Evolutionary conservation across 1,140 invertebrate species (phyloP), one percentile per base, ranked within the genome.

Genomic region (Chlorops oryzae): DNA sequence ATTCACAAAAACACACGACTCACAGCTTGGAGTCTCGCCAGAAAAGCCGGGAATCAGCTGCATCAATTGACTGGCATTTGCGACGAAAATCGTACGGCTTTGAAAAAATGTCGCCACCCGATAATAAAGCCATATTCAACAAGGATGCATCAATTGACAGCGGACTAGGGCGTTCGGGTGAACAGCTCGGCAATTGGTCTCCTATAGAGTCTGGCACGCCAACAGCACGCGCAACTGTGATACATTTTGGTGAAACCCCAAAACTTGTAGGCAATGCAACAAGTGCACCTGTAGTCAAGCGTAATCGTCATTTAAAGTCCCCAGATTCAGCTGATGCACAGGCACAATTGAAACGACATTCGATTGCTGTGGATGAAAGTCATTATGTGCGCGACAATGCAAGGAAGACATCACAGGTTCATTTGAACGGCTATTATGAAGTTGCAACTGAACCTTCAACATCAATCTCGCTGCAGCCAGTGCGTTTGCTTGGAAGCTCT

Each of bases 71-170:
- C 51, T 85, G 83, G 83, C 81, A 81, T 58, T 77, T 79, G 54
- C 73, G 83, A 54, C 73, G 84, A 52, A 85, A 85, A 67, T 85
- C 83, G 3, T 86, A 85, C 58, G 84, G 83, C 44, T 86, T 86
- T 56, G 84, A 86, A 70, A 80, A 82, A 54, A 81, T 84, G 54
- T 74, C 74, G 7, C 72, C 67, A 27, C 62, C 74, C 54, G 75
- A 77, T 49, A 74, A 74, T 50, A 74, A 75, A 28, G 65, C 74
- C 39, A 64, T 72, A 5, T 63, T 59, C 9, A 74, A 74, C 2
- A 78, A 82, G 51, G 81, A 84, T 62, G 81, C 81, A 13, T 85
- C 83, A 10, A 85, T 82, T 3, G 84, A 86, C 55, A 85, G 83
- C 56, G 84, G 83, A 1, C 79, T 86, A 54, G 84, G 82, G 53